phyloP scores from a whole-genome alignment of 2,888 invertebrate species.

The Trichopoda pennipes region DNA sequence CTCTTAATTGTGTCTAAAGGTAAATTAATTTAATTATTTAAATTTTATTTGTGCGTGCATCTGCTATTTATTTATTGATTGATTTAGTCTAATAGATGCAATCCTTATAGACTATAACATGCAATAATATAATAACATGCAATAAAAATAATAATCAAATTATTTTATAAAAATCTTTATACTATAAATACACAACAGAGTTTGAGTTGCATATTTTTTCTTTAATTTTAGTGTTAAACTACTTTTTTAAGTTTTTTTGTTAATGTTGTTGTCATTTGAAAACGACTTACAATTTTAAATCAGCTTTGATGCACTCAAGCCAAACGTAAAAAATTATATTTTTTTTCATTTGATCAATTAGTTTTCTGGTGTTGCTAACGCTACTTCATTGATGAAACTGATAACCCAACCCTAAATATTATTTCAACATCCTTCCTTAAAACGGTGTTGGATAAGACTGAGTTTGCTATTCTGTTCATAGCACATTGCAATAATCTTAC shows the following conservation, averaged over 20 bases:
- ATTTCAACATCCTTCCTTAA: background rate
- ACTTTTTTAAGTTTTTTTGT: no score
- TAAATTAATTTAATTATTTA: background rate
- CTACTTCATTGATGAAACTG: constrained; percentile 20
- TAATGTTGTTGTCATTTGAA: no score
- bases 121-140: no score
- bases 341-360: background rate
- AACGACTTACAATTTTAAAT: constrained; percentile 13
- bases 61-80: constrained; percentile 7
- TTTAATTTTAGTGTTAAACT: no score
- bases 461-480: background rate
- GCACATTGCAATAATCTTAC: background rate
- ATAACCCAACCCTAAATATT: constrained; percentile 7
- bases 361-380: background rate
- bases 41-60: constrained; percentile 10
- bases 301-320: constrained; percentile 29
- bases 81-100: no score
- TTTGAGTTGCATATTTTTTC: no score
- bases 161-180: no score
- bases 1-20: constrained; percentile 22
- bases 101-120: no score
- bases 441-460: background rate
- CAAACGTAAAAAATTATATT: background rate
- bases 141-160: no score
- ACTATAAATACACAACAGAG: no score